Percentiles rank a stretch among this genome's conserved stretches.
Evolutionary conservation across 2,113 vertebrate species (phyloP).

Genomic region (Patagioenas fasciata): DNA sequence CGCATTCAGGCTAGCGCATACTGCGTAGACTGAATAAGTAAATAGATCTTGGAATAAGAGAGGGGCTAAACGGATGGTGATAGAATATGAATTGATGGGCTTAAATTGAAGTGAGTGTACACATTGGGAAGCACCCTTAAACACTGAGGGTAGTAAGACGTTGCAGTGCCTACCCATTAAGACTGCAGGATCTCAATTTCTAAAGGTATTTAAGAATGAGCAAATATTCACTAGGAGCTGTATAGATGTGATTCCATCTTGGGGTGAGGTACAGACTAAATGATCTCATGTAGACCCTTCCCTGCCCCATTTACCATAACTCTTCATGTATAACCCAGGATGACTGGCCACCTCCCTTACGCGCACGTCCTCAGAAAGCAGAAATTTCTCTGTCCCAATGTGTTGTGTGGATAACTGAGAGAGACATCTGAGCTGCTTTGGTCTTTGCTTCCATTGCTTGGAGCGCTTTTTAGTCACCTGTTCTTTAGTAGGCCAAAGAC

Average conservation of each 20-base stretch:
- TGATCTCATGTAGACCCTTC: neutral
- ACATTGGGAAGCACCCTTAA: neutral
- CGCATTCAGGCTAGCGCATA: rapidly evolving
- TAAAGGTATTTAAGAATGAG: neutral
- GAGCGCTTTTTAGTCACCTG: neutral
- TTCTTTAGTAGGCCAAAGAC: neutral
- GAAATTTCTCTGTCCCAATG: neutral
- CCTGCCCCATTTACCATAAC: neutral
- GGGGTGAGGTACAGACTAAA: neutral
- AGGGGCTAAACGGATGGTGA: neutral
- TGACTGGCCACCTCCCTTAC: neutral
- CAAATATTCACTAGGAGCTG: neutral
- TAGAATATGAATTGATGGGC: neutral
- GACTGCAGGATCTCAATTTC: neutral
- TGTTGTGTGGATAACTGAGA: neutral
- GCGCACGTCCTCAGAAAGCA: rapidly evolving
- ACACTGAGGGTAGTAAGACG: neutral
- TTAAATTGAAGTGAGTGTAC: neutral
- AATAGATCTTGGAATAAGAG: neutral
- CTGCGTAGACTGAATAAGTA: neutral
- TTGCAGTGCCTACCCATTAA: neutral
- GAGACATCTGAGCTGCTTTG: neutral
- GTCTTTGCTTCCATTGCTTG: neutral
- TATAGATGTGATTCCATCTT: neutral
- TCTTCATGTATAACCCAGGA: neutral